Percentiles rank a stretch among this genome's conserved stretches.
Conservation (phyloP, 2,888 invertebrate species). For the Ariolimax columbianus region DNA sequence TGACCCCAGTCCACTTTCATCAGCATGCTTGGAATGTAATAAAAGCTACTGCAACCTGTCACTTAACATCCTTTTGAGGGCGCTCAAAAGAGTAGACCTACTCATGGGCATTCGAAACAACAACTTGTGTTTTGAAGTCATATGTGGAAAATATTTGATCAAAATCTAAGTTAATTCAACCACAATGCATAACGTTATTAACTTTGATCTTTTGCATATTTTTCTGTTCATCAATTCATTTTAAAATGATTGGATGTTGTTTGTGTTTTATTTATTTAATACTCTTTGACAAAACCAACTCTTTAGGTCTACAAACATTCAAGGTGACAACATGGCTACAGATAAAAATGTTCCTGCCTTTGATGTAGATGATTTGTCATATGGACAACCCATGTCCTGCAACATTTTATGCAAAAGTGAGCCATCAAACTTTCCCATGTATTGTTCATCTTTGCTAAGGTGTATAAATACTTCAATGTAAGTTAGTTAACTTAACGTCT, state of each 20-base stretch:
- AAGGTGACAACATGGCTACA: neutral
- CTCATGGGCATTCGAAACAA: too few species aligned
- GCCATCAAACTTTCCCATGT: slow-evolving; percentile 3
- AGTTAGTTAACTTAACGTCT: too few species aligned
- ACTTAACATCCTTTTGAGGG: too few species aligned
- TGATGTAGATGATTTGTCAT: slow-evolving; percentile 63
- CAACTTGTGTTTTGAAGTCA: too few species aligned
- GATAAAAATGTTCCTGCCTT: slow-evolving; percentile 52
- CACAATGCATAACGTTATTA: neutral
- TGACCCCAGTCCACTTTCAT: too few species aligned
- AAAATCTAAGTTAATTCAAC: too few species aligned
- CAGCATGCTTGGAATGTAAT: too few species aligned
- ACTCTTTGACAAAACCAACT: neutral
- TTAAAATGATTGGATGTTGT: neutral
- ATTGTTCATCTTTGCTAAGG: neutral
- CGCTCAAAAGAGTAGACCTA: too few species aligned
- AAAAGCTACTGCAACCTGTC: too few species aligned
- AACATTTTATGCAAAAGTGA: slow-evolving; percentile 66
- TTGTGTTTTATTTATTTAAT: neutral
- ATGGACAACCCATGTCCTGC: slow-evolving; percentile 68
- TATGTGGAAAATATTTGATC: too few species aligned
- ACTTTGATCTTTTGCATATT: neutral
- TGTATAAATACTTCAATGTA: neutral
- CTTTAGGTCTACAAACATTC: neutral
- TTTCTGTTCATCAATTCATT: neutral